These are phyloP conservation scores for Meloidogyne exigua DNA, from an alignment of 1,140 invertebrate species.

Conservation along the genomic window DNA sequence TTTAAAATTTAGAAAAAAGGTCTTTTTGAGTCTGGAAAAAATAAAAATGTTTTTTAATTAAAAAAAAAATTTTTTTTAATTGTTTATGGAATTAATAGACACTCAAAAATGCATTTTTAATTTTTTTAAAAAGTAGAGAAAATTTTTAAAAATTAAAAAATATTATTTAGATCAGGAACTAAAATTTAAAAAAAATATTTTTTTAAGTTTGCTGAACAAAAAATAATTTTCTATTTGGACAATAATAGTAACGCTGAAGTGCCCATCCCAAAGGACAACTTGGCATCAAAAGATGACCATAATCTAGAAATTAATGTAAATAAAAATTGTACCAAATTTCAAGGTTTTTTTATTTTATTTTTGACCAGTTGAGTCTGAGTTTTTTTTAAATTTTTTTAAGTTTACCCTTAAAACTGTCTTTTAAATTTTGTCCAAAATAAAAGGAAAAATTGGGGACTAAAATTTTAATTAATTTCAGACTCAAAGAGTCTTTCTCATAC, in stretches of 20 bases:
- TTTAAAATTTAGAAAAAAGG: too few species aligned
- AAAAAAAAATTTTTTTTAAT: too few species aligned
- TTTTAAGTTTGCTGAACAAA: conserved; percentile 21
- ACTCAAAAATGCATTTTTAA: background rate
- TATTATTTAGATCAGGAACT: too few species aligned
- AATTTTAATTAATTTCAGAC: background rate
- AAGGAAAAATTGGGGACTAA: too few species aligned
- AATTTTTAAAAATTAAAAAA: too few species aligned
- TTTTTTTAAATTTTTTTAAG: background rate
- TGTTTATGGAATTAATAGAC: background rate
- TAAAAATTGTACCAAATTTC: conserved; percentile 7
- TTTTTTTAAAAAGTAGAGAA: too few species aligned
- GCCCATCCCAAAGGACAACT: background rate
- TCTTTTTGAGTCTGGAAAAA: too few species aligned
- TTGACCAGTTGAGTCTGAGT: background rate
- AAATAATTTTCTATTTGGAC: conserved; percentile 10
- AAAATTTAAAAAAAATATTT: background rate
- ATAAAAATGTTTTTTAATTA: too few species aligned
- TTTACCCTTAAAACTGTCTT: too few species aligned
- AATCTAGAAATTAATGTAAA: background rate
- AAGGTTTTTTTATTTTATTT: background rate
- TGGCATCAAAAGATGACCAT: background rate
- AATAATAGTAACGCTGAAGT: background rate
- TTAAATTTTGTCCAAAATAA: background rate
- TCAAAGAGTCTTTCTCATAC: background rate